A percentile compares a stretch with the other conserved stretches of the same genome.
Evolutionary conservation across 1,140 invertebrate genomes (phyloP).

Genomic region (Leptinotarsa texana): DNA sequence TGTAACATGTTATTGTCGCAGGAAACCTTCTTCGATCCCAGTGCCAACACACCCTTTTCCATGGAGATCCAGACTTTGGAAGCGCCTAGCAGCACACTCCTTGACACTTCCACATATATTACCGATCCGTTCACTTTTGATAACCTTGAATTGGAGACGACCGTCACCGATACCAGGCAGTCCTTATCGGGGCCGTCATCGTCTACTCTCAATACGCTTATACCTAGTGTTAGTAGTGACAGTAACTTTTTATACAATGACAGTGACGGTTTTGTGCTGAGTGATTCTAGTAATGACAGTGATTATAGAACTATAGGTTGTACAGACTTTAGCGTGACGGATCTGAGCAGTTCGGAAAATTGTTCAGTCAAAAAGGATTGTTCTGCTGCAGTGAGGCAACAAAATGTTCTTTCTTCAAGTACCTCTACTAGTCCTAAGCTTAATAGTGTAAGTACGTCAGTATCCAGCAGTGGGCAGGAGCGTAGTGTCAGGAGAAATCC

Average conservation of each 20-base stretch:
- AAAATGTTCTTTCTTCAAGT: constrained; percentile 37
- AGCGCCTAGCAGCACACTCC: constrained; percentile 39
- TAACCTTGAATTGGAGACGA: constrained; percentile 53
- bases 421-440: constrained; percentile 53
- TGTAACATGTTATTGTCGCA: constrained; percentile 45
- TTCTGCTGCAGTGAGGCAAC: constrained; percentile 6
- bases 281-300: constrained; percentile 30
- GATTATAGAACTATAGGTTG: constrained; percentile 49
- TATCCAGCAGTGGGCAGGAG: constrained; percentile 23
- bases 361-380: background rate
- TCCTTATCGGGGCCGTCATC: constrained; percentile 34
- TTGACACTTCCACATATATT: constrained; percentile 56
- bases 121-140: constrained; percentile 57
- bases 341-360: constrained; percentile 40
- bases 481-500: constrained; percentile 4
- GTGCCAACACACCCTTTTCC: constrained; percentile 61
- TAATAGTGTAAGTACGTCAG: constrained; percentile 46
- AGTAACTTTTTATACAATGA: constrained; percentile 40
- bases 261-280: constrained; percentile 16
- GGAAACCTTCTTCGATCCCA: constrained; percentile 56
- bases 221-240: constrained; percentile 43
- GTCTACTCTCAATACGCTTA: constrained; percentile 47
- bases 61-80: constrained; percentile 59
- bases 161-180: constrained; percentile 48
- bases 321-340: constrained; percentile 50